Conservation (phyloP, 2,888 invertebrate species). For the Campaea margaritaria region DNA sequence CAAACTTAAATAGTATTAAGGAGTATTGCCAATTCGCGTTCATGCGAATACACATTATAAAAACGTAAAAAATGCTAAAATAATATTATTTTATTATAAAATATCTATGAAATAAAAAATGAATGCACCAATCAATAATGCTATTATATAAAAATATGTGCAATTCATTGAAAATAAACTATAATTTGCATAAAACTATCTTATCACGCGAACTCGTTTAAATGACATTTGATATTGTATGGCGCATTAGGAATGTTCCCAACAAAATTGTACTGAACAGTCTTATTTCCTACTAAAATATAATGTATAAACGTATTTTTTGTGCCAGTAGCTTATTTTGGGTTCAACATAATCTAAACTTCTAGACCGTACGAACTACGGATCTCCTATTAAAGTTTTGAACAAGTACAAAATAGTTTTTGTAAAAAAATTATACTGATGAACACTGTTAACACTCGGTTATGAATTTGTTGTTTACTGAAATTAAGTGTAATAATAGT, state of each 20-base stretch:
- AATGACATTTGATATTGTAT: slow-evolving; percentile 13
- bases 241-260: slow-evolving; percentile 45
- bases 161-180: slow-evolving; percentile 25
- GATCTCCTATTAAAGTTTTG: neutral
- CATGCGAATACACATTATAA: slow-evolving; percentile 19
- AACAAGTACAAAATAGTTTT: no score
- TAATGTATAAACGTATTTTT: slow-evolving; percentile 9
- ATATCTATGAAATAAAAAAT: slow-evolving; percentile 35
- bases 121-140: slow-evolving; percentile 14
- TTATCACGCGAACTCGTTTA: slow-evolving; percentile 26
- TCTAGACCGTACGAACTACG: neutral
- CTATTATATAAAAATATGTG: slow-evolving; percentile 21
- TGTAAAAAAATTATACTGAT: no score
- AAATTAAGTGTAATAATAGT: no score
- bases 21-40: slow-evolving; percentile 32
- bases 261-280: slow-evolving; percentile 43
- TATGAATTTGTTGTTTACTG: no score
- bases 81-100: slow-evolving; percentile 25
- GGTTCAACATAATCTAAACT: slow-evolving; percentile 2
- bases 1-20: slow-evolving; percentile 5
- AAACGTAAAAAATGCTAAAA: slow-evolving; percentile 34
- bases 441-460: no score
- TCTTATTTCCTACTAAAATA: slow-evolving; percentile 25
- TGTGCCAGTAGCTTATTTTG: slow-evolving; percentile 23
- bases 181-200: slow-evolving; percentile 20